Evolutionary conservation across 2,888 invertebrate species (phyloP).

Genomic region (Drosophila cognata): DNA sequence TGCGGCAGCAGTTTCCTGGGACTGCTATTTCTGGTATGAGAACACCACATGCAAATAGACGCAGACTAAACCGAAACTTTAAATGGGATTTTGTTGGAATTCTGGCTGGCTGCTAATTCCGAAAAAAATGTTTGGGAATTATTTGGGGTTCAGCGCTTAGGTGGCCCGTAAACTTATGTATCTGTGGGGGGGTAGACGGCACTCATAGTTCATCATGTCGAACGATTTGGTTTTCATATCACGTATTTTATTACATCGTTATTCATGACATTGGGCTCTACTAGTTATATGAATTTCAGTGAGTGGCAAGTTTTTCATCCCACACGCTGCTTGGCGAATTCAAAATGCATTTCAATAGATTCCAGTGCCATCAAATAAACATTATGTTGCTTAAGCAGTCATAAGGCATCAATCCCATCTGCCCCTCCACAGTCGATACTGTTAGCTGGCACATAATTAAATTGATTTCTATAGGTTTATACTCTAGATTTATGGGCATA

Average conservation of each 20-base stretch:
- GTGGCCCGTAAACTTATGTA: slow-evolving; percentile 23
- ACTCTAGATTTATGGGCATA: slow-evolving; percentile 59
- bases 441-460: slow-evolving; percentile 61
- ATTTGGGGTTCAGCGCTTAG: slow-evolving; percentile 22
- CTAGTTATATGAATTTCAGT: slow-evolving; percentile 50
- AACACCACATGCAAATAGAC: slow-evolving; percentile 43
- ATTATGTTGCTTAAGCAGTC: slow-evolving; percentile 69
- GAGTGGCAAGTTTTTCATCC: slow-evolving; percentile 54
- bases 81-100: slow-evolving; percentile 16
- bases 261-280: slow-evolving; percentile 69
- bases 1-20: slow-evolving; percentile 18
- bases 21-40: neutral
- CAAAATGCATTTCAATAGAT: slow-evolving; percentile 79
- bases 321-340: slow-evolving; percentile 52
- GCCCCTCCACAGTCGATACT: neutral
- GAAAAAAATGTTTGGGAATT: slow-evolving; percentile 52
- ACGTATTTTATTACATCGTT: slow-evolving; percentile 81
- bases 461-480: slow-evolving; percentile 62
- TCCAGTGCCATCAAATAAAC: slow-evolving; percentile 69
- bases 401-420: slow-evolving; percentile 18
- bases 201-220: slow-evolving; percentile 71
- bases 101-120: slow-evolving; percentile 64
- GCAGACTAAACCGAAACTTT: slow-evolving; percentile 8
- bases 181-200: slow-evolving; percentile 17
- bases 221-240: slow-evolving; percentile 69